Percentiles rank a stretch among this genome's conserved stretches.
These are phyloP conservation scores for Epinephelus awoara DNA, from an alignment of 2,797 vertebrate genomes.

Conservation along the genomic window DNA sequence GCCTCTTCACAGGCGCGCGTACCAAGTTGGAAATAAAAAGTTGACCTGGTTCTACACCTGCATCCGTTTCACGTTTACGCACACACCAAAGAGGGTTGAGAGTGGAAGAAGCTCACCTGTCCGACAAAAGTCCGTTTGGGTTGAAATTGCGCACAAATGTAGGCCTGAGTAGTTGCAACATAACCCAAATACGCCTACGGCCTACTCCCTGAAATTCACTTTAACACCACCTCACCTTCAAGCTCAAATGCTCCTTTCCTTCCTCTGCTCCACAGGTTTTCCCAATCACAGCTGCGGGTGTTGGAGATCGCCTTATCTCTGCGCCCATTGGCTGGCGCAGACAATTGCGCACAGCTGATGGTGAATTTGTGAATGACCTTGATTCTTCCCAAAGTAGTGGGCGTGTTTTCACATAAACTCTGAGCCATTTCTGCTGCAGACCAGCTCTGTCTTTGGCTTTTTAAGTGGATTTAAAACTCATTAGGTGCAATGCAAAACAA, in stretches of 20 bases:
- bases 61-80: slow-evolving; percentile 38
- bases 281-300: slow-evolving; percentile 69
- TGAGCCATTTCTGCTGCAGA: neutral
- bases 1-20: neutral
- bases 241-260: slow-evolving; percentile 58
- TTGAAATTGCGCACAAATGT: neutral
- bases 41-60: neutral
- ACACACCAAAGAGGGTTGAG: neutral
- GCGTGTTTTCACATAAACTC: slow-evolving; percentile 57
- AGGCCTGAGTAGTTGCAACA: slow-evolving; percentile 16
- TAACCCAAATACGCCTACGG: slow-evolving; percentile 40
- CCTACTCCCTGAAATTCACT: slow-evolving; percentile 56
- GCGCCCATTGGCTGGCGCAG: slow-evolving; percentile 84
- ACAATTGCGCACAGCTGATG: slow-evolving; percentile 86
- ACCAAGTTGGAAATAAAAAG: neutral
- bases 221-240: slow-evolving; percentile 49
- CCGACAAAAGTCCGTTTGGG: neutral
- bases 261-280: slow-evolving; percentile 62
- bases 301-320: slow-evolving; percentile 57
- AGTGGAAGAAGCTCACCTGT: neutral
- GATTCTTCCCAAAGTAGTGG: slow-evolving; percentile 75
- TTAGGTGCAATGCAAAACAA: neutral
- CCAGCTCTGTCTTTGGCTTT: neutral
- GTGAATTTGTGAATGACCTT: slow-evolving; percentile 91
- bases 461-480: neutral